These are phyloP conservation scores for Chlamydotis undulata DNA, from an alignment of 2,113 vertebrate genomes.

Conservation along the genomic window DNA sequence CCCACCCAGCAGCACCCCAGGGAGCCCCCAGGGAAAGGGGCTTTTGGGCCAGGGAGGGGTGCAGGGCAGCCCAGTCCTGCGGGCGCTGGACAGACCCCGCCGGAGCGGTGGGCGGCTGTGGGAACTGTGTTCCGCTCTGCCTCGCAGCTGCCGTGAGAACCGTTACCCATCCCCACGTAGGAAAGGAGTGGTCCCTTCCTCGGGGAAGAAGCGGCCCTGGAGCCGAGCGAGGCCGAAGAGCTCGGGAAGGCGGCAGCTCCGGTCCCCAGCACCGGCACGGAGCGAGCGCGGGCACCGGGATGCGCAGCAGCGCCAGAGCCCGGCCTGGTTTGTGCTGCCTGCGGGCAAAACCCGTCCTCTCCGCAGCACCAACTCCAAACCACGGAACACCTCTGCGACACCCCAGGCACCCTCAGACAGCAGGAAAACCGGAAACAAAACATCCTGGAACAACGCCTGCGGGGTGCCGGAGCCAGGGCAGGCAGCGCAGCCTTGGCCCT, in stretches of 20 bases:
- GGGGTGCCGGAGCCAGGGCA: background rate
- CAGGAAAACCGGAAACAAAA: background rate
- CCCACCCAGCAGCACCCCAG: background rate
- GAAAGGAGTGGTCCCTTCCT: background rate
- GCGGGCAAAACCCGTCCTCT: background rate
- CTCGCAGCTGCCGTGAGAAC: background rate
- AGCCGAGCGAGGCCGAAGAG: background rate
- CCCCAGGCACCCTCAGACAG: background rate
- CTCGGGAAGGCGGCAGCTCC: background rate
- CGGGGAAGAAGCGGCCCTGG: background rate
- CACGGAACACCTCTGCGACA: background rate
- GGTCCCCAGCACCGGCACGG: background rate
- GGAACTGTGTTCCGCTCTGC: rapidly evolving
- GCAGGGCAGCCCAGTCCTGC: background rate
- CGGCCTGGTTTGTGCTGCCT: background rate
- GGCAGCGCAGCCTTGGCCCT: background rate
- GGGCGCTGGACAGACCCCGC: background rate
- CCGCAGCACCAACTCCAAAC: background rate
- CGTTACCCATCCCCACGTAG: rapidly evolving
- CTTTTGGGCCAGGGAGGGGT: background rate
- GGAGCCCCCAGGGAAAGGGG: background rate
- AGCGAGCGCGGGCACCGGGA: background rate
- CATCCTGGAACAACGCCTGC: no score
- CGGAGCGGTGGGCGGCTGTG: rapidly evolving
- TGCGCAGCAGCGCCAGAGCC: background rate